Conservation (phyloP, 2,888 invertebrate species). For the Drosophila anomelani region DNA sequence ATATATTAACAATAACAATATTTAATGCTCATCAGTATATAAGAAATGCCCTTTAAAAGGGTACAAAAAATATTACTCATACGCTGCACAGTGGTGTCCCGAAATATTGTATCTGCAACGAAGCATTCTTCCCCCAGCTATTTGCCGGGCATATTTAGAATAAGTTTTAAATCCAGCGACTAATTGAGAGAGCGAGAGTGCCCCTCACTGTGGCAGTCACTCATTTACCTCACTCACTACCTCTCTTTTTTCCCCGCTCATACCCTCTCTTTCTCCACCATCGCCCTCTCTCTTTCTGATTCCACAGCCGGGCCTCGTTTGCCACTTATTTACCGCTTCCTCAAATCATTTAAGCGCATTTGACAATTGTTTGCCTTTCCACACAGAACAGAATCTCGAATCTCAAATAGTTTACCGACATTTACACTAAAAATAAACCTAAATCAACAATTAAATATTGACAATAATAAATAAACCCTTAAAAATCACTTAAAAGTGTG, state of each 20-base stretch:
- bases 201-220: slow-evolving; percentile 27
- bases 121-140: slow-evolving; percentile 40
- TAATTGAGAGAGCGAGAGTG: slow-evolving; percentile 58
- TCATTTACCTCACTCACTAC: slow-evolving; percentile 48
- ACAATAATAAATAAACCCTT: slow-evolving; percentile 4
- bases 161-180: slow-evolving; percentile 31
- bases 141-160: slow-evolving; percentile 11
- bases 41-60: neutral
- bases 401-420: slow-evolving; percentile 20
- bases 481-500: slow-evolving; percentile 22
- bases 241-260: slow-evolving; percentile 7
- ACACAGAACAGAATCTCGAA: slow-evolving; percentile 43
- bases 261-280: neutral
- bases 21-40: too few relatives aligned
- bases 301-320: slow-evolving; percentile 22
- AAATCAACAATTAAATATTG: slow-evolving; percentile 26
- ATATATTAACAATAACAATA: neutral
- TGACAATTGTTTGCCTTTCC: slow-evolving; percentile 76
- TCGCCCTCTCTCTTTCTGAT: slow-evolving; percentile 7
- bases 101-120: neutral
- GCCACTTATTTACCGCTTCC: slow-evolving; percentile 74
- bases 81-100: slow-evolving; percentile 50
- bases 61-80: slow-evolving; percentile 56
- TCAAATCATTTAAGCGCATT: slow-evolving; percentile 75
- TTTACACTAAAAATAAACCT: slow-evolving; percentile 28